A percentile compares a stretch with the other conserved stretches of the same genome.
Conservation (phyloP, 2,113 vertebrate species). For the Pogona vitticeps region DNA sequence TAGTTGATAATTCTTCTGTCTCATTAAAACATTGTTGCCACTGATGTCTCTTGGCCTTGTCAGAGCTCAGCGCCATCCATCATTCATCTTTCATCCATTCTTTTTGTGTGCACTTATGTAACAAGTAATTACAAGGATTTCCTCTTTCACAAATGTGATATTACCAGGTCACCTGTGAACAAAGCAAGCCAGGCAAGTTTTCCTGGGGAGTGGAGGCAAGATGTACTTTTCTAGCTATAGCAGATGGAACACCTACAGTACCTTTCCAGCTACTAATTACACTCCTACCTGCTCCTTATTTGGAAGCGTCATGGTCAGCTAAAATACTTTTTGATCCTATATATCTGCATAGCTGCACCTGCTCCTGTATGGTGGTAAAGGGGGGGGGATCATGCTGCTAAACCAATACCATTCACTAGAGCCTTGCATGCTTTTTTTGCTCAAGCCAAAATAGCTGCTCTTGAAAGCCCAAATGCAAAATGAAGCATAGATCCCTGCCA, state of each 20-base stretch:
- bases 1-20: not conserved
- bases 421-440: not conserved
- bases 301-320: conserved; percentile 62
- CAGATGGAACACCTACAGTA: conserved; percentile 56
- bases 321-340: conserved; percentile 32
- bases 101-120: not conserved
- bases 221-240: conserved; percentile 55
- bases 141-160: conserved; percentile 51
- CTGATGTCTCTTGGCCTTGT: conserved; percentile 22
- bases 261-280: conserved; percentile 71
- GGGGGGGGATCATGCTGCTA: not conserved
- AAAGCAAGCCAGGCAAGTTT: conserved; percentile 72
- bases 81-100: not conserved
- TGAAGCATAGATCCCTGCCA: too few species aligned
- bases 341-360: not conserved
- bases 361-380: not conserved
- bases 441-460: not conserved
- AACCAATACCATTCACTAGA: not conserved
- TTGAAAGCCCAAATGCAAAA: not conserved
- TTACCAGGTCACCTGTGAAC: conserved; percentile 52
- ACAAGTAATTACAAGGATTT: conserved; percentile 39
- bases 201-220: conserved; percentile 58
- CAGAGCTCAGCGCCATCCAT: not conserved
- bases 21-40: not conserved
- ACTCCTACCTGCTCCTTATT: conserved; percentile 72